Base-by-base conservation (phyloP, 2,797 vertebrate genomes). In the Xenopus petersii region DNA sequence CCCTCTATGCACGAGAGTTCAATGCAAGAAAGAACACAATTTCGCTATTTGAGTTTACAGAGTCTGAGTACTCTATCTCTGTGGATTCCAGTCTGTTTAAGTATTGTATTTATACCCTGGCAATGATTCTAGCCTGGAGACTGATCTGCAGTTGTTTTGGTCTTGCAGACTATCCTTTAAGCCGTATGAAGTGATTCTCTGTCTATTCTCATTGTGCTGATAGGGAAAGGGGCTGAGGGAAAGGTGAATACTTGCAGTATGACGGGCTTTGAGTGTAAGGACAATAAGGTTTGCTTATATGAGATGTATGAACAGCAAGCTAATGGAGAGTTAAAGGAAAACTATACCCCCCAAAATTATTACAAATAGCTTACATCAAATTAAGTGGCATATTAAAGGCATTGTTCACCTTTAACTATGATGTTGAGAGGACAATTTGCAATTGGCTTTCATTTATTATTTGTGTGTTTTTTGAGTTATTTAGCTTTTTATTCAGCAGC, bases 21-120 rank as follows among this genome's bases (percentile, higher is more conserved):
- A 67, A 48, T 21, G 48, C 46, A 46, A 66, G 62, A 67, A 70
- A 10, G 48, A 64, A 73, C 71, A 72, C 68, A 16, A 67, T 69
- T 61, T 68, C 54, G 73, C 74, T 16, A 2, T 0, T 1, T 67
- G 67, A 73, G 42, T 5, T 70, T 79, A 75, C 61, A 24, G 46
- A 79, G 70, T 71, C 73, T 75, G 36, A 70, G 58, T 75, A 49
- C 26, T 51, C 21, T 64, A 17, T 26, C 76, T 56, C 2, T 13
- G 21, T 16, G 0, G 2, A 21, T 70, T 75, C 71, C 3, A 65
- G 24, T 46, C 66, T 77, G 47, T 12, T 55, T 49, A 79, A 68
- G 64, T 67, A 82, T 70, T 70, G 67, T 75, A 75, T 75, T 73
- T 55, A 72, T 67, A 56, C 16, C 16, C 42, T 67, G 63, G 66